A percentile compares a stretch with the other conserved stretches of the same genome.
Conservation (phyloP, 2,888 invertebrate genomes). For the Uropetala carovei region DNA sequence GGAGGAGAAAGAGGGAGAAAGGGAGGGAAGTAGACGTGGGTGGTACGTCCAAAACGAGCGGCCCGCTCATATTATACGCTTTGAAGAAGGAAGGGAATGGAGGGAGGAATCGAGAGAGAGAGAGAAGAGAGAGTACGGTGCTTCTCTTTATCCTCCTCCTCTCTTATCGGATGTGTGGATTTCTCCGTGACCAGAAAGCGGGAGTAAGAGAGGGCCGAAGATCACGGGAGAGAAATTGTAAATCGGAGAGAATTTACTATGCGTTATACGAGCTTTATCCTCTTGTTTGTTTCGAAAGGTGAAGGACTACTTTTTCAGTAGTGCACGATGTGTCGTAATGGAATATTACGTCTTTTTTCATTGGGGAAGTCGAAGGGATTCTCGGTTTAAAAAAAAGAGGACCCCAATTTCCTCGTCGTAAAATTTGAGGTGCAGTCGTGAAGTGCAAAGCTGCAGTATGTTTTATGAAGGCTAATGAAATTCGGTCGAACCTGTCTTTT, state of each 20-base stretch:
- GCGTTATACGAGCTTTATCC: background rate
- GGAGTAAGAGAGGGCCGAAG: background rate
- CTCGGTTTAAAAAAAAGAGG: too few relatives aligned
- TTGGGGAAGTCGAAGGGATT: too few relatives aligned
- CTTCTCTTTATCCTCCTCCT: background rate
- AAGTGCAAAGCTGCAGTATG: too few relatives aligned
- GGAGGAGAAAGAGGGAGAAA: background rate
- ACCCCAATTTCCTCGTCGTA: too few relatives aligned
- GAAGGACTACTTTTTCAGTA: too few relatives aligned
- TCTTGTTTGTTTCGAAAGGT: too few relatives aligned
- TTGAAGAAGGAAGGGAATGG: background rate
- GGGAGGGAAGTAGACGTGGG: background rate
- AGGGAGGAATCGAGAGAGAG: background rate
- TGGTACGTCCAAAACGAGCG: background rate
- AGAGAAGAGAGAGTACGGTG: background rate
- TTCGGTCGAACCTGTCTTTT: too few relatives aligned
- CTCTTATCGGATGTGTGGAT: background rate
- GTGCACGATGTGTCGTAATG: too few relatives aligned
- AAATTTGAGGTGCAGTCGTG: too few relatives aligned
- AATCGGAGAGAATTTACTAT: background rate
- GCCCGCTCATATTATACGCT: background rate
- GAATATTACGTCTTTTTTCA: too few relatives aligned
- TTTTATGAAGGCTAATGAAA: too few relatives aligned
- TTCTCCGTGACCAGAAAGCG: background rate
- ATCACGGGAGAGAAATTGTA: background rate